These are phyloP conservation scores for Dicrostonyx torquatus DNA, from an alignment of 2,797 vertebrate species.

Conservation along the genomic window DNA sequence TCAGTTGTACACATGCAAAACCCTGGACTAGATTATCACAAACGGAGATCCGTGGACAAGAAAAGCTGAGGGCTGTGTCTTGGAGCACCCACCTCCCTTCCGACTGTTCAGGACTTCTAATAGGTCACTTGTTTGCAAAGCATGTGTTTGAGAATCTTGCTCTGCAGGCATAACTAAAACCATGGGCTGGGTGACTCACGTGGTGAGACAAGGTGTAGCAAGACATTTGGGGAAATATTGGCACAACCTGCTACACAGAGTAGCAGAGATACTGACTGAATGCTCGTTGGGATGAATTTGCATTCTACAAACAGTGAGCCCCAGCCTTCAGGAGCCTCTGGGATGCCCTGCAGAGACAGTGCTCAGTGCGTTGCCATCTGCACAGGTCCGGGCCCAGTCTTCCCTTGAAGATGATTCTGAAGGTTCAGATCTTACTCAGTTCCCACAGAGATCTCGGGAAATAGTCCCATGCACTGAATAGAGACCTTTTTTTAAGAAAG, in stretches of 20 bases:
- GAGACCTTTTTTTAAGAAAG: constrained; percentile 71
- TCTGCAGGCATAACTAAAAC: neutral
- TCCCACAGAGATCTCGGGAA: constrained; percentile 12
- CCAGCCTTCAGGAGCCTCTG: neutral
- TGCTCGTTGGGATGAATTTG: neutral
- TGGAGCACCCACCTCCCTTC: neutral
- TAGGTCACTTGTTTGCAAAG: neutral
- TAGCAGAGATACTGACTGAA: neutral
- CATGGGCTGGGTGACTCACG: neutral
- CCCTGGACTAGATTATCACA: neutral
- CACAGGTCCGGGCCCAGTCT: neutral
- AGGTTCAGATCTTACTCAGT: constrained; percentile 32
- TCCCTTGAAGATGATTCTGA: constrained; percentile 38
- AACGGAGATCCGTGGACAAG: neutral
- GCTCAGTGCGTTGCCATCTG: neutral
- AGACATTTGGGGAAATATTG: neutral
- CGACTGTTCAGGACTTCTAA: neutral
- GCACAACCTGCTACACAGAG: neutral
- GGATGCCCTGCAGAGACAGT: neutral
- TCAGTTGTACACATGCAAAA: neutral
- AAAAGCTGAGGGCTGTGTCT: neutral
- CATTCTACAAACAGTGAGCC: neutral
- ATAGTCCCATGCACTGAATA: constrained; percentile 63
- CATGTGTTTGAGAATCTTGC: neutral
- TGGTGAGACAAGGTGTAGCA: neutral